Conservation (phyloP, 2,797 vertebrate species). For the Cryptoblepharus egeriae region DNA sequence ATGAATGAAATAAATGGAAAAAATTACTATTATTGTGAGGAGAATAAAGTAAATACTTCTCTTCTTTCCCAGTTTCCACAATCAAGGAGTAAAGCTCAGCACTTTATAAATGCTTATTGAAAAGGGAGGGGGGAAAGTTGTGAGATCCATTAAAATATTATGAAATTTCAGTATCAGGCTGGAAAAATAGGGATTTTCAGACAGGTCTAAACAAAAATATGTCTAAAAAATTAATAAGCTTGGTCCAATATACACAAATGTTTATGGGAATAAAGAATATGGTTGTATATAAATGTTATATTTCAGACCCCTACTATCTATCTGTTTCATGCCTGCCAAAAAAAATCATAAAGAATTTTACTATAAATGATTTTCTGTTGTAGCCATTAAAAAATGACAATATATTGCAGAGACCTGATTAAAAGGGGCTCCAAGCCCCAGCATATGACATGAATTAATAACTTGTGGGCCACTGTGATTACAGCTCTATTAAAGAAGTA, state of each 20-base stretch:
- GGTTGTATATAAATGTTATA: slow-evolving; percentile 11
- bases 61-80: neutral
- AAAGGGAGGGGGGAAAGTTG: too few relatives aligned
- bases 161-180: slow-evolving; percentile 1
- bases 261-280: slow-evolving; percentile 18
- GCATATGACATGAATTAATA: slow-evolving; percentile 48
- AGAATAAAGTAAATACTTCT: slow-evolving; percentile 1
- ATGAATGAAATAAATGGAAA: too few relatives aligned
- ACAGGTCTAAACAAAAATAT: neutral
- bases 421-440: slow-evolving; percentile 49
- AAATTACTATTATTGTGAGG: too few relatives aligned
- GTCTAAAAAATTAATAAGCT: too few relatives aligned
- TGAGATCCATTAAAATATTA: neutral
- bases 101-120: neutral
- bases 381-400: slow-evolving; percentile 41
- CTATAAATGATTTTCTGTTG: slow-evolving; percentile 55
- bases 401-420: slow-evolving; percentile 64
- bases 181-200: neutral
- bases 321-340: slow-evolving; percentile 58
- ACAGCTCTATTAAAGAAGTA: slow-evolving; percentile 45
- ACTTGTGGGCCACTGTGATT: slow-evolving; percentile 48
- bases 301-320: slow-evolving; percentile 37
- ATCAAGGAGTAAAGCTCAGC: slow-evolving; percentile 16
- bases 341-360: slow-evolving; percentile 59
- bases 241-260: neutral